A percentile compares a stretch with the other conserved stretches of the same genome.
These are phyloP conservation scores for Pissodes strobi DNA, from an alignment of 1,140 invertebrate genomes.

Conservation along the genomic window DNA sequence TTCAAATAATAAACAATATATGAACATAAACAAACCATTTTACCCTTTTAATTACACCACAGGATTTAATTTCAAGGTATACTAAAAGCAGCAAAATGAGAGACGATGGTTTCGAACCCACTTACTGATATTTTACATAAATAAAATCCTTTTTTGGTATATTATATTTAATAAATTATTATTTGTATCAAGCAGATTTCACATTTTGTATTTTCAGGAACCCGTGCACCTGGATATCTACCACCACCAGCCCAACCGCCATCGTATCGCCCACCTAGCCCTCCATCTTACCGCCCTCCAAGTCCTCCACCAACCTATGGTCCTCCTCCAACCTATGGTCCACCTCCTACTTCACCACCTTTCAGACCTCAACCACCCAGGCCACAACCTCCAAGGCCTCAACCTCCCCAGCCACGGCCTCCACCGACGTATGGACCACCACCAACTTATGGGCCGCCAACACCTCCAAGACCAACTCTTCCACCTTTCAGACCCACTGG, in stretches of 20 bases:
- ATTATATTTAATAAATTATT: no score
- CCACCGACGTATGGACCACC: slow-evolving; percentile 7
- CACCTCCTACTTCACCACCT: slow-evolving; percentile 44
- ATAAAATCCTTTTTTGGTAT: no score
- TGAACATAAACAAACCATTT: no score
- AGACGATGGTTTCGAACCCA: no score
- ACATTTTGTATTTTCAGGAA: no score
- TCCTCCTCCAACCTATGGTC: slow-evolving; percentile 37
- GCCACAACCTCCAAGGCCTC: slow-evolving; percentile 31
- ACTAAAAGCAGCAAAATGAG: no score
- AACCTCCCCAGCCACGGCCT: slow-evolving; percentile 26
- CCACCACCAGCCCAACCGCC: slow-evolving; percentile 31
- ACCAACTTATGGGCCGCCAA: slow-evolving; percentile 37
- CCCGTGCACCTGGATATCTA: slow-evolving; percentile 30
- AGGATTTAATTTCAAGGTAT: no score
- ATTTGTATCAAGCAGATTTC: no score
- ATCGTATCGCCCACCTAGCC: slow-evolving; percentile 45
- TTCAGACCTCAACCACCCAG: slow-evolving; percentile 40
- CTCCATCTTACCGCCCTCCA: slow-evolving; percentile 25
- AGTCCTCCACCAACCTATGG: slow-evolving; percentile 36
- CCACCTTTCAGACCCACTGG: slow-evolving; percentile 27
- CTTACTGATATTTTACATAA: no score
- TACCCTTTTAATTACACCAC: no score
- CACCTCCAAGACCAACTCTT: no score
- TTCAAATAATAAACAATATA: no score